Conservation (phyloP, 2,888 invertebrate genomes). For the Phortica okadai region DNA sequence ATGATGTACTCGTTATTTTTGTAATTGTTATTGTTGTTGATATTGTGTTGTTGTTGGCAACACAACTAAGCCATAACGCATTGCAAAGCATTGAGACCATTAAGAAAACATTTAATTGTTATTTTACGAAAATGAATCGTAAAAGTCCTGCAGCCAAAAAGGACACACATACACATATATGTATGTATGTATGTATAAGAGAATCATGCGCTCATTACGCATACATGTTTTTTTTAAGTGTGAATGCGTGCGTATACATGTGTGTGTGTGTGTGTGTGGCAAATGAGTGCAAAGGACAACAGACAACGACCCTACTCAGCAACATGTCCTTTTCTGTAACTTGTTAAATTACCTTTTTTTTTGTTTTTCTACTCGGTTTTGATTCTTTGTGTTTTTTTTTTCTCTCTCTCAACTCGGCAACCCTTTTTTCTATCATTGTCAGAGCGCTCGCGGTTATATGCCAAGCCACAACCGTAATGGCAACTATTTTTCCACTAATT, state of each 20-base stretch:
- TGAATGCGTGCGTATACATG: conserved; percentile 1
- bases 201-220: conserved; percentile 63
- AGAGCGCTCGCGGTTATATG: conserved; percentile 58
- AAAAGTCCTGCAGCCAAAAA: conserved; percentile 60
- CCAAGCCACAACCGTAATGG: conserved; percentile 50
- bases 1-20: background rate
- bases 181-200: background rate
- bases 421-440: conserved; percentile 15
- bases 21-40: conserved; percentile 16
- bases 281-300: conserved; percentile 3
- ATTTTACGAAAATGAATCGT: conserved; percentile 67
- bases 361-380: background rate
- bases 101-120: conserved; percentile 69
- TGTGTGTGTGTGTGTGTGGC: no score
- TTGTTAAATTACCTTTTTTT: conserved; percentile 1
- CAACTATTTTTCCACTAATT: conserved; percentile 58
- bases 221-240: background rate
- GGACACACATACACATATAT: conserved; percentile 37
- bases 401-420: background rate
- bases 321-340: background rate
- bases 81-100: conserved; percentile 54
- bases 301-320: conserved; percentile 16
- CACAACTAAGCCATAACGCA: conserved; percentile 47
- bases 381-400: background rate
- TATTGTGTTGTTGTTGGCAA: conserved; percentile 13